Conservation (phyloP, 2,113 vertebrate genomes). For the Theristicus caerulescens region DNA sequence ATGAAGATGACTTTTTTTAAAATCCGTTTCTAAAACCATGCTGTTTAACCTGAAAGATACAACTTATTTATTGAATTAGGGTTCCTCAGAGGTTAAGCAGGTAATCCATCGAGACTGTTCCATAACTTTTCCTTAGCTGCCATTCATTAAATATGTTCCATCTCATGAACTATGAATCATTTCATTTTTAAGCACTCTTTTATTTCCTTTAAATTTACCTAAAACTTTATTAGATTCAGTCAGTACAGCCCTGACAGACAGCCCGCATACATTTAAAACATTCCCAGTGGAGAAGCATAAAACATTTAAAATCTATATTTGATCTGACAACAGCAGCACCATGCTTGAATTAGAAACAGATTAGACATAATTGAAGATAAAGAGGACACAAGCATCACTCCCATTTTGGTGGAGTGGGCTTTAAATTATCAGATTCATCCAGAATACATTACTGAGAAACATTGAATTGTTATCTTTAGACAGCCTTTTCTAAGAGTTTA, state of each 20-base stretch:
- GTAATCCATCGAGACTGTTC: conserved; percentile 22
- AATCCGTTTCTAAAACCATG: conserved; percentile 80
- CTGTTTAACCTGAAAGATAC: conserved; percentile 77
- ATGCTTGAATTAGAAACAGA: conserved; percentile 92
- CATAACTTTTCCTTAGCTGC: conserved; percentile 55
- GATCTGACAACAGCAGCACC: conserved; percentile 89
- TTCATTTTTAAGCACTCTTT: conserved; percentile 67
- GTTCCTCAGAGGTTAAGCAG: conserved; percentile 34
- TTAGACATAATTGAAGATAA: conserved; percentile 96
- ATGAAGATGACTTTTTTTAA: conserved; percentile 76
- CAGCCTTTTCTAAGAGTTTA: conserved; percentile 97
- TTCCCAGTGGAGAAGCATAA: conserved; percentile 71
- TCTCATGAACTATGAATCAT: conserved; percentile 69
- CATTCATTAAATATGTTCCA: conserved; percentile 65
- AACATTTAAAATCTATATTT: conserved; percentile 92
- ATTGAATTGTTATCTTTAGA: conserved; percentile 97
- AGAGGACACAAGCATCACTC: conserved; percentile 89
- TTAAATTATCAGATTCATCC: conserved; percentile 94
- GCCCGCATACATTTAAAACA: conserved; percentile 53
- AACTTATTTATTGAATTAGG: conserved; percentile 40
- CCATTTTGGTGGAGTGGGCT: conserved; percentile 89
- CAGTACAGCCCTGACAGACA: conserved; percentile 54
- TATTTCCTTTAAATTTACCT: conserved; percentile 74
- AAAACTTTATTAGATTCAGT: conserved; percentile 72
- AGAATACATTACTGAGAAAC: conserved; percentile 92